Percentiles rank a stretch among this genome's conserved stretches.
These are phyloP conservation scores for Alsophila aescularia DNA, from an alignment of 2,888 invertebrate species.

Conservation along the genomic window DNA sequence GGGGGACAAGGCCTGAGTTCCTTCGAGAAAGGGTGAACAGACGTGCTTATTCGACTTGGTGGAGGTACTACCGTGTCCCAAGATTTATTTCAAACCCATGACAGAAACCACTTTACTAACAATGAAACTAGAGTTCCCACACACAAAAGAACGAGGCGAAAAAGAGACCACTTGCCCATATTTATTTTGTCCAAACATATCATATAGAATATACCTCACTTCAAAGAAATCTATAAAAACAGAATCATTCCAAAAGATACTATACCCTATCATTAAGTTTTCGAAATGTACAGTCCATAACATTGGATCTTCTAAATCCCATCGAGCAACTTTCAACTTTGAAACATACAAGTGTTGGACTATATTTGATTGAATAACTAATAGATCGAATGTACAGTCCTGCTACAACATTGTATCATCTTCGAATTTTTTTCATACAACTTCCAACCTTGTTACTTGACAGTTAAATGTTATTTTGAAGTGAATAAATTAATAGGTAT, in stretches of 20 bases:
- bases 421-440: neutral
- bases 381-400: neutral
- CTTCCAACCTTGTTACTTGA: conserved; percentile 16
- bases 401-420: neutral
- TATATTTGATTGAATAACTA: neutral
- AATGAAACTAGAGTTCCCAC: too few species aligned
- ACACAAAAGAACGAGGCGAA: neutral
- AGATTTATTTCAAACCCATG: too few species aligned
- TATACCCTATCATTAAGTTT: conserved; percentile 20
- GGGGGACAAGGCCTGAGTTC: too few species aligned
- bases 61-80: too few species aligned
- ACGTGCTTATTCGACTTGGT: too few species aligned
- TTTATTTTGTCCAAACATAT: conserved; percentile 17
- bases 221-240: conserved; percentile 24
- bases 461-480: conserved; percentile 18
- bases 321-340: neutral
- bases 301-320: neutral
- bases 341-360: neutral
- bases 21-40: too few species aligned
- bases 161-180: conserved; percentile 3
- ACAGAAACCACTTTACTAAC: neutral
- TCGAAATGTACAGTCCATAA: conserved; percentile 6
- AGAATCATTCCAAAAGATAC: conserved; percentile 16
- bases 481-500: conserved; percentile 38
- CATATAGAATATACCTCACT: conserved; percentile 12